Base-by-base conservation (phyloP, 2,888 invertebrate genomes). In the Drosophila paucipuncta region DNA sequence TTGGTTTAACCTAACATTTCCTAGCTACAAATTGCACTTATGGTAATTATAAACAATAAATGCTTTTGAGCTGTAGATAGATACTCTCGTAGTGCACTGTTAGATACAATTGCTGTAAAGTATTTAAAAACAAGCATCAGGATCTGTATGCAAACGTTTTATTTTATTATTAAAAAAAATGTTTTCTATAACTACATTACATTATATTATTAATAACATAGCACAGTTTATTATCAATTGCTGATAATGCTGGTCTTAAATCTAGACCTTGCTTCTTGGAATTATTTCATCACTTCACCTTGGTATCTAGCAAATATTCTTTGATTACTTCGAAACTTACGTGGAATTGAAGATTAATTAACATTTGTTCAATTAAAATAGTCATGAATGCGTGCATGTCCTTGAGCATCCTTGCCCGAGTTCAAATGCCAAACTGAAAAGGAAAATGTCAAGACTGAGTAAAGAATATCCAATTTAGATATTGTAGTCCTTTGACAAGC, bases 401-500 rank as follows among this genome's bases (percentile, higher is more conserved):
- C 60, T 50, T 33, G 62, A 35, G 31, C 10, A 16, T 33, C 25
- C 31, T 18, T 49, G 35, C 22, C n/a, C 4, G 35, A 64, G 53
- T 43, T 61, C 39, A 49, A 83, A 53, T 47, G 65, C 33, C 35
- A 64, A 64, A 55, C 39, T 33, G n/a, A 10, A 73, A 28, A 47
- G 47, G 58, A 28, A 72, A 60, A 67, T 75, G 53, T 64, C 49
- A 66, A 22, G 68, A 35, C 33, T 54, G 47, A 35, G 49, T 39
- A 49, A 63, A 57, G 54, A 57, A 61, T 74, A 66, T 74, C 61
- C 68, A 73, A 78, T 84, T 84, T 71, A 69, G 58, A 73, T 81
- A 59, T 72, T 65, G 52, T 47, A 28, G 47, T 37, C 52, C 50
- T 57, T 68, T 83, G 72, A 68, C 68, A 77, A 78, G 73, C 57